Base-by-base conservation (phyloP, 2,113 vertebrate genomes). In the Nibea coibor region DNA sequence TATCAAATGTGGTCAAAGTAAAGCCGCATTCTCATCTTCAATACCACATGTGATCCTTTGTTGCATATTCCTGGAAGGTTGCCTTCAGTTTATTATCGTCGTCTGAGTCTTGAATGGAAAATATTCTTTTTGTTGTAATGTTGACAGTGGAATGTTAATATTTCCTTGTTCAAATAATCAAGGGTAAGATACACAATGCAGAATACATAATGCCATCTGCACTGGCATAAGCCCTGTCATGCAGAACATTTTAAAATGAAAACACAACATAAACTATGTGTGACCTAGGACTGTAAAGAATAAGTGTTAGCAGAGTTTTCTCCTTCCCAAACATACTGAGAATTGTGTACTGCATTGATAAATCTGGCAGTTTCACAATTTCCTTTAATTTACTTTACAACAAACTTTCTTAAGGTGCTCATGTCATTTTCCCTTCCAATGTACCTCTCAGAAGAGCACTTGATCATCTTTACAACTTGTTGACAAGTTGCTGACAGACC, bases 111-210 rank as follows among this genome's bases (percentile, higher is more conserved):
- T 81, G 17, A 75, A 59, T 68, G 39, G 24, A 24, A 82, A 62
- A 57, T 16, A 65, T 68, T 70, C 24, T 2, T 26, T 26, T 26
- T 26, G 24, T 26, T 26, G 24, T 26, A 26, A 50, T 50, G 47
- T 54, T 81, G 61, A 57, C 64, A 47, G 22, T 35, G 16, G 35
- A 72, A 28, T 62, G n/a, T 65, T 70, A 67, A 51, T 61, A 39
- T 48, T 72, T 56, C 65, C 35, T 68, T 68, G 61, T 70, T 75
- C 22, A 80, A 56, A 78, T 82, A 81, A 76, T 70, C 24, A 83
- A 79, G 71, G 7, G 19, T 54, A 68, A 71, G 12, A 20, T 51
- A 71, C 78, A 26, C 24, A 26, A 26, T 26, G 24, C 24, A 69
- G 76, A 84, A 80, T 68, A 51, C 26, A 61, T 19, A 82, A 63